Percentiles rank a stretch among this genome's conserved stretches.
These are phyloP conservation scores for Venustoraphidia nigricollis DNA, from an alignment of 2,888 invertebrate genomes.

Conservation along the genomic window DNA sequence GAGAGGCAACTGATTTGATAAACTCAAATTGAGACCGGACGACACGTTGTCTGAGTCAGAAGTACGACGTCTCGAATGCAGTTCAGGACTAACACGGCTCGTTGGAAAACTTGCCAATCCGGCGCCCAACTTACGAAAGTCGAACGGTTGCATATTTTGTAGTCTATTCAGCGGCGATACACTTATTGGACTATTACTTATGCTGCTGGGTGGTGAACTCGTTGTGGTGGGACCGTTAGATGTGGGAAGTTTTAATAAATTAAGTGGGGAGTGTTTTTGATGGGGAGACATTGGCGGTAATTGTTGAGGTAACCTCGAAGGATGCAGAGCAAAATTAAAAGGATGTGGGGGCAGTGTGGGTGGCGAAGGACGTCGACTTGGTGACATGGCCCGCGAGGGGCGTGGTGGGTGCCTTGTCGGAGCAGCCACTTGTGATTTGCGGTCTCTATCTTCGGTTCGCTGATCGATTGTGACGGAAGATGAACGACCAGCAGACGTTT, in stretches of 20 bases:
- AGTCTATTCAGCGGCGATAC: constrained; percentile 73
- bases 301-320: neutral
- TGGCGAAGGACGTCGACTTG: constrained; percentile 49
- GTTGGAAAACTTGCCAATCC: constrained; percentile 39
- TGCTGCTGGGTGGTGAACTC: constrained; percentile 42
- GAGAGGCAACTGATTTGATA: constrained; percentile 45
- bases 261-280: constrained; percentile 27
- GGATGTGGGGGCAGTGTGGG: constrained; percentile 34
- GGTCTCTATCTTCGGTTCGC: constrained; percentile 29
- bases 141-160: constrained; percentile 92
- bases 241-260: constrained; percentile 30
- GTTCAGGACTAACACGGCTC: constrained; percentile 27
- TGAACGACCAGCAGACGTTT: constrained; percentile 4
- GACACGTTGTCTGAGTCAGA: constrained; percentile 29
- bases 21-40: constrained; percentile 42
- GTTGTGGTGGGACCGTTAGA: constrained; percentile 36
- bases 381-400: constrained; percentile 43
- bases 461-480: constrained; percentile 26
- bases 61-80: constrained; percentile 31
- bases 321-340: constrained; percentile 21
- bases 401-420: constrained; percentile 21
- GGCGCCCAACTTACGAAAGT: constrained; percentile 67
- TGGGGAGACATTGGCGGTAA: constrained; percentile 32
- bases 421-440: constrained; percentile 1
- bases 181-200: constrained; percentile 43